phyloP scores from a whole-genome alignment of 2,797 vertebrate species.

The Hoplostethus atlanticus region DNA sequence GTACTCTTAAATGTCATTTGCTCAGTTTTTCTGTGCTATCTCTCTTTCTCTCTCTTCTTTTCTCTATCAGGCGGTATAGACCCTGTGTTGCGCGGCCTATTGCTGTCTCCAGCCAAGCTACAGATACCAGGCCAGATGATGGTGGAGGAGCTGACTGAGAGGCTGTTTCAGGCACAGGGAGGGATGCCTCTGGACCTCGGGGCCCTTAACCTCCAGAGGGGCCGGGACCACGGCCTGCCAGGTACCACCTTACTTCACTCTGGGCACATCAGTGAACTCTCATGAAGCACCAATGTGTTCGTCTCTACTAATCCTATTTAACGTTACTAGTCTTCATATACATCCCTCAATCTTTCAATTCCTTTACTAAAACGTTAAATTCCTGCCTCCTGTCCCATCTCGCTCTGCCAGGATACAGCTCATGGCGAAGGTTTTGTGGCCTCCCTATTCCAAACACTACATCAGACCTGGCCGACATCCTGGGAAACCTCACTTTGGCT shows the following conservation, averaged over 20 bases:
- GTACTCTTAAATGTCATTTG: not conserved
- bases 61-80: constrained; percentile 84
- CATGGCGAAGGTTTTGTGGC: constrained; percentile 83
- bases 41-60: not conserved
- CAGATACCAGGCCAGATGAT: constrained; percentile 88
- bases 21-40: not conserved
- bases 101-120: constrained; percentile 86
- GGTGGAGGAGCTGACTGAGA: constrained; percentile 88
- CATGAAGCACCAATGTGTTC: not conserved
- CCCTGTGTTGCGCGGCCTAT: constrained; percentile 84
- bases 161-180: constrained; percentile 87
- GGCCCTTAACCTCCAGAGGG: constrained; percentile 87
- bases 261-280: not conserved
- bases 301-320: not conserved
- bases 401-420: constrained; percentile 78
- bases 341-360: not conserved
- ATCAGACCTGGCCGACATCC: constrained; percentile 76
- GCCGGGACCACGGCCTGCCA: constrained; percentile 86
- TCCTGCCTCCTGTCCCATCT: not conserved
- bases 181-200: constrained; percentile 86
- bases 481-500: constrained; percentile 79
- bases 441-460: constrained; percentile 80
- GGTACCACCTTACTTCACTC: constrained; percentile 64
- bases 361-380: not conserved
- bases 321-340: not conserved